A percentile compares a stretch with the other conserved stretches of the same genome.
Evolutionary conservation across 2,113 vertebrate genomes (phyloP).

Genomic region (Cricetomys ansorgei): DNA sequence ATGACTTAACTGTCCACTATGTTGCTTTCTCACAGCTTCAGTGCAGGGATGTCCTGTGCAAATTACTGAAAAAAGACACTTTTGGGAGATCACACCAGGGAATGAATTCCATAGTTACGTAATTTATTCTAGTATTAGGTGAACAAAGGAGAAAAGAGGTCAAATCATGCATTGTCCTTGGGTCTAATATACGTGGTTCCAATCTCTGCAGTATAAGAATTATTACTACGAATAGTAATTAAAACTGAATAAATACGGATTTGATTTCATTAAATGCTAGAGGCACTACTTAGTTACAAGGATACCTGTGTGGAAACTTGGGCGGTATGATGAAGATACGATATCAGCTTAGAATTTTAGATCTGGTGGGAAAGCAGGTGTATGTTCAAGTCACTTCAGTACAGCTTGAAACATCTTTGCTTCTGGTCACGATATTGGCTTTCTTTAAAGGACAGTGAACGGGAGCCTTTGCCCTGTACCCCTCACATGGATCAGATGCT

Average conservation of each 20-base stretch:
- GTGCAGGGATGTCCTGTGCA: neutral
- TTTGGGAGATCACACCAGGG: neutral
- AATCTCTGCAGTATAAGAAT: neutral
- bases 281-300: neutral
- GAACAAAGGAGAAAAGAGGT: neutral
- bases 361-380: neutral
- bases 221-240: neutral
- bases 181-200: neutral
- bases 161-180: neutral
- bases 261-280: neutral
- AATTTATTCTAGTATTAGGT: neutral
- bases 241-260: constrained; percentile 7
- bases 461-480: neutral
- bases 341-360: neutral
- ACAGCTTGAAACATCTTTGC: neutral
- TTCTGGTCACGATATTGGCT: neutral
- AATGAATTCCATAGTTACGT: neutral
- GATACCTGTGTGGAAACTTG: neutral
- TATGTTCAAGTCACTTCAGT: neutral
- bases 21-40: neutral
- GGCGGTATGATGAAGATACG: too few relatives aligned
- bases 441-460: neutral
- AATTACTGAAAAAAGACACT: neutral
- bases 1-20: neutral
- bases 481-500: neutral